Evolutionary conservation across 2,797 vertebrate genomes (phyloP).

Genomic region (Gouania willdenowi): DNA sequence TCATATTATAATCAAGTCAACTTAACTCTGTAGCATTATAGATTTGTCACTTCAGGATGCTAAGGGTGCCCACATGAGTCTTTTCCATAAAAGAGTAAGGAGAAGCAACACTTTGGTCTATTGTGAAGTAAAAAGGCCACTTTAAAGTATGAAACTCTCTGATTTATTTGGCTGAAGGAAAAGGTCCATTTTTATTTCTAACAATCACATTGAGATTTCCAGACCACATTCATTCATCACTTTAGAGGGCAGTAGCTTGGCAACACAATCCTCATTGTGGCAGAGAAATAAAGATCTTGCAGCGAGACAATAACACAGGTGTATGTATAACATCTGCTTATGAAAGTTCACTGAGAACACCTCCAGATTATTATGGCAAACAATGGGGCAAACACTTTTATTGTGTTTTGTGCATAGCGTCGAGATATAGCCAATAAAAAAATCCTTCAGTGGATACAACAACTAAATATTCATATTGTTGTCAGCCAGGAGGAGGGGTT

Average conservation of each 20-base stretch:
- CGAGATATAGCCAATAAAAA: slow-evolving; percentile 10
- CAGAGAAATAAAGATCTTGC: slow-evolving; percentile 19
- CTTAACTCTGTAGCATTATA: too few relatives aligned
- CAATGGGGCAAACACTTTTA: slow-evolving; percentile 6
- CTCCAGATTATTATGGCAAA: slow-evolving; percentile 7
- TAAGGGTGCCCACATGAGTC: too few relatives aligned
- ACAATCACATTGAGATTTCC: slow-evolving; percentile 25
- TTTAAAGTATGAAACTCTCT: too few relatives aligned
- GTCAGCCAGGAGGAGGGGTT: background rate
- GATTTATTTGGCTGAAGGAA: too few relatives aligned
- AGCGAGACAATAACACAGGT: slow-evolving; percentile 11
- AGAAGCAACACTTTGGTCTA: too few relatives aligned
- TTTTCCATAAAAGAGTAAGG: too few relatives aligned
- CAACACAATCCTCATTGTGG: slow-evolving; percentile 38
- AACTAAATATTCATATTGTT: slow-evolving; percentile 3
- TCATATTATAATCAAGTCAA: too few relatives aligned
- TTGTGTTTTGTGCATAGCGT: slow-evolving; percentile 14
- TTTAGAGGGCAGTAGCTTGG: slow-evolving; percentile 38
- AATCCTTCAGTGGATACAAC: background rate
- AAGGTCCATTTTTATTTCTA: slow-evolving; percentile 11
- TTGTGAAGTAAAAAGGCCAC: too few relatives aligned
- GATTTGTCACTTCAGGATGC: too few relatives aligned
- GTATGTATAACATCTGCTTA: slow-evolving; percentile 32
- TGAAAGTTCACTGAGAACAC: slow-evolving; percentile 9
- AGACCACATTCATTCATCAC: slow-evolving; percentile 37